These are phyloP conservation scores for Epizoanthus ramosus DNA, from an alignment of 92 coral and sea anemone genomes.

Conservation along the genomic window DNA sequence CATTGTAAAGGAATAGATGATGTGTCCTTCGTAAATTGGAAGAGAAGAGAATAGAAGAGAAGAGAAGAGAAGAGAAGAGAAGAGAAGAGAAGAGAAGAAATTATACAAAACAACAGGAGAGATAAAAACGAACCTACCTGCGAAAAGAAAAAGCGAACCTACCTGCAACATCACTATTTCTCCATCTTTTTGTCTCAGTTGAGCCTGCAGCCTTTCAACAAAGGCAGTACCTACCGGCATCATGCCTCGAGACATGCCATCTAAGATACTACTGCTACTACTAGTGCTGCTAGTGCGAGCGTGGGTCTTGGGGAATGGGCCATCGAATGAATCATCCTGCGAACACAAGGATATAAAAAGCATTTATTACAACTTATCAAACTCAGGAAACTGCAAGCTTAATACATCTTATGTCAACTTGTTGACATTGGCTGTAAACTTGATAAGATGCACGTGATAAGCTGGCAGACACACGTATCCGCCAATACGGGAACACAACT, in stretches of 20 bases:
- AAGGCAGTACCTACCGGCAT: slow-evolving; percentile 78
- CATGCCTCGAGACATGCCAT: slow-evolving; percentile 74
- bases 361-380: background rate
- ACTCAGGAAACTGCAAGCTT: background rate
- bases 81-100: background rate
- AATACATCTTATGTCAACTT: too few relatives aligned
- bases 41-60: too few relatives aligned
- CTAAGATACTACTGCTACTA: slow-evolving; percentile 70
- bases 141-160: background rate
- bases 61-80: background rate
- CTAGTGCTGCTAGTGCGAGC: slow-evolving; percentile 60
- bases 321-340: slow-evolving; percentile 50
- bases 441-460: too few relatives aligned
- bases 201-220: slow-evolving; percentile 95
- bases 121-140: slow-evolving; percentile 57
- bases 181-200: slow-evolving; percentile 95
- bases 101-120: background rate
- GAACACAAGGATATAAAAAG: background rate
- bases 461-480: too few relatives aligned
- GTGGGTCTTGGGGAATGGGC: slow-evolving; percentile 49
- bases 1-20: too few relatives aligned
- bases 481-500: too few relatives aligned
- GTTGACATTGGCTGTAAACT: too few relatives aligned
- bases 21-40: too few relatives aligned
- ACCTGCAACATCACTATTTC: slow-evolving; percentile 93